Conservation (phyloP, 2,797 vertebrate species). For the Sebastes alutus region DNA sequence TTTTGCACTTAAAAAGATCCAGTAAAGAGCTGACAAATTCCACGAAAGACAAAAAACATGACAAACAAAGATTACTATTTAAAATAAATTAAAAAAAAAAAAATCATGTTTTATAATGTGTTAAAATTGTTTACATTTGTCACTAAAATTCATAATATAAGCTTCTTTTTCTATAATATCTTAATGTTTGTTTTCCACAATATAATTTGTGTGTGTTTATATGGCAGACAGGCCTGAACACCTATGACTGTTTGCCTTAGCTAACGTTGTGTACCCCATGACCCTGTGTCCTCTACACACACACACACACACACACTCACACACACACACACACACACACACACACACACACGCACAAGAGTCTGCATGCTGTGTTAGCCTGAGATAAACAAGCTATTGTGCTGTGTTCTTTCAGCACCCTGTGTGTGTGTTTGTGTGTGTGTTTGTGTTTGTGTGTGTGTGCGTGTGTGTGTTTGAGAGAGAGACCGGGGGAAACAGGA, state of each 20-base stretch:
- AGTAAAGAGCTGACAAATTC: neutral
- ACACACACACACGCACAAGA: neutral
- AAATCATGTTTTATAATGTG: neutral
- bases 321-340: neutral
- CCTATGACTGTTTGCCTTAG: conserved; percentile 28
- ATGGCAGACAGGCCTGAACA: conserved; percentile 35
- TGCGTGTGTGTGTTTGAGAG: neutral
- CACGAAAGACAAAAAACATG: neutral
- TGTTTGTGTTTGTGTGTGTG: conserved; percentile 17
- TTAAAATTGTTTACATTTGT: neutral
- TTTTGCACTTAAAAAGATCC: neutral
- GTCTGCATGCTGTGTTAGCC: conserved; percentile 33
- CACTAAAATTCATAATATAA: neutral
- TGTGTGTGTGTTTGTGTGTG: neutral
- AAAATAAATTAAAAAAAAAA: neutral
- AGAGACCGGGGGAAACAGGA: conserved; percentile 34
- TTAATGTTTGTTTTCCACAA: neutral
- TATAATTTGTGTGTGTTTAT: neutral
- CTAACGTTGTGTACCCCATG: conserved; percentile 15
- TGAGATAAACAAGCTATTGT: conserved; percentile 64
- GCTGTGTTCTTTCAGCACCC: conserved; percentile 51
- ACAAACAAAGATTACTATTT: neutral
- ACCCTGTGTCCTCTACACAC: conserved; percentile 37
- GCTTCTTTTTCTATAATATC: neutral
- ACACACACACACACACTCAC: neutral